These are phyloP conservation scores for Latheticus oryzae DNA, from an alignment of 2,888 invertebrate species.

Conservation along the genomic window DNA sequence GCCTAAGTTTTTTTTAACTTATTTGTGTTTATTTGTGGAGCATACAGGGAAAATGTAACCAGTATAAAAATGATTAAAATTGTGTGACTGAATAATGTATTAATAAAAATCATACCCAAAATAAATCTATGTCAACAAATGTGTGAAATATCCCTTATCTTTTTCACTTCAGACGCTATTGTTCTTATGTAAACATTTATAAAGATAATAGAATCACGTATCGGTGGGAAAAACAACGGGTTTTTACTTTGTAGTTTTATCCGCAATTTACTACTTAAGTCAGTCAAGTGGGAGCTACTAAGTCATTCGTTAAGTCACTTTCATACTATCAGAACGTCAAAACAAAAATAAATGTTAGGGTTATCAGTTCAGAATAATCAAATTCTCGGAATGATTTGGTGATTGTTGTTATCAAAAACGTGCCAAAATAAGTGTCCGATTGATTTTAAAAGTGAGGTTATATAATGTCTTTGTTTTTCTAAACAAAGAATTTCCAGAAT, in stretches of 20 bases:
- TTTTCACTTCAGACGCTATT: too few species aligned
- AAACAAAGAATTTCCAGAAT: too few species aligned
- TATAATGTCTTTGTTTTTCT: slow-evolving; percentile 6
- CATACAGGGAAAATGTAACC: slow-evolving; percentile 58
- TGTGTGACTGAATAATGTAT: slow-evolving; percentile 47
- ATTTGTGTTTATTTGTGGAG: slow-evolving; percentile 53
- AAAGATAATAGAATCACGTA: too few species aligned
- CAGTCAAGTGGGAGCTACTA: too few species aligned
- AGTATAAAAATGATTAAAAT: slow-evolving; percentile 35
- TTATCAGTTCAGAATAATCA: slow-evolving; percentile 12
- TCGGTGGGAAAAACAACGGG: too few species aligned
- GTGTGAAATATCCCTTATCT: too few species aligned
- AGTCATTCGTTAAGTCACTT: too few species aligned
- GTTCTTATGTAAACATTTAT: too few species aligned
- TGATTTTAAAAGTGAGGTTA: slow-evolving; percentile 8
- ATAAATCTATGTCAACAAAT: slow-evolving; percentile 44
- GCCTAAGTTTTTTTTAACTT: slow-evolving; percentile 29
- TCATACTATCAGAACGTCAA: background rate
- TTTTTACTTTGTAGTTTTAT: too few species aligned
- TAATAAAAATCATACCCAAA: slow-evolving; percentile 42
- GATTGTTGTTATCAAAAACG: slow-evolving; percentile 5
- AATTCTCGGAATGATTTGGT: slow-evolving; percentile 8
- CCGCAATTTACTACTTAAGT: too few species aligned
- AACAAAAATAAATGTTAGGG: slow-evolving; percentile 10
- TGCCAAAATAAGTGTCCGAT: too few species aligned